These are phyloP conservation scores for Latrodectus elegans DNA, from an alignment of 2,888 invertebrate species.

Conservation along the genomic window DNA sequence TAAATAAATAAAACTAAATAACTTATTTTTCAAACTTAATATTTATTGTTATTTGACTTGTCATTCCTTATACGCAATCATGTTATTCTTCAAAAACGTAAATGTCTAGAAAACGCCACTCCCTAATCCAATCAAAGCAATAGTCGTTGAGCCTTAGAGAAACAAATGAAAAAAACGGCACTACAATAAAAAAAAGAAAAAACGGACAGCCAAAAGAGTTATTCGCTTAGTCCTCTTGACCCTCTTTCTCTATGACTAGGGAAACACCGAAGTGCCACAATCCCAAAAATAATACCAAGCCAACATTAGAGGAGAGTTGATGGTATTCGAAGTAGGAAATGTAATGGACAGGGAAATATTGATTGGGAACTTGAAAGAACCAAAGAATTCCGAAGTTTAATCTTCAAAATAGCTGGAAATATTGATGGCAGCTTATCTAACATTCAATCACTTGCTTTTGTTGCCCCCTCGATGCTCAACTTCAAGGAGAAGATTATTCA, in stretches of 20 bases:
- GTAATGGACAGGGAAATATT: slow-evolving; percentile 62
- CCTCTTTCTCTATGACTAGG: slow-evolving; percentile 26
- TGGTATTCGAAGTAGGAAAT: slow-evolving; percentile 32
- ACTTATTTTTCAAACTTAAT: too few relatives aligned
- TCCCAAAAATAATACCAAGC: slow-evolving; percentile 57
- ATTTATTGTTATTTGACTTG: too few relatives aligned
- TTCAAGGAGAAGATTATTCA: too few relatives aligned
- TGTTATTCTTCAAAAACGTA: too few relatives aligned
- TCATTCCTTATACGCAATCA: too few relatives aligned
- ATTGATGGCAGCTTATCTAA: slow-evolving; percentile 28
- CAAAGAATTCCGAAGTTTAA: slow-evolving; percentile 21
- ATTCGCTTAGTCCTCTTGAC: slow-evolving; percentile 54
- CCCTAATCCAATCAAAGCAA: too few relatives aligned
- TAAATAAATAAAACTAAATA: too few relatives aligned
- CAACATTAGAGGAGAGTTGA: slow-evolving; percentile 45
- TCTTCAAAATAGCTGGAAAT: slow-evolving; percentile 18
- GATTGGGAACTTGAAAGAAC: slow-evolving; percentile 35
- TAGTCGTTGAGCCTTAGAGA: background rate
- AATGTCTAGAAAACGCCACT: too few relatives aligned
- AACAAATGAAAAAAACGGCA: background rate
- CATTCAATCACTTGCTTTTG: slow-evolving; percentile 55
- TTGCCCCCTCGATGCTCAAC: background rate
- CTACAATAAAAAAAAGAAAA: slow-evolving; percentile 5
- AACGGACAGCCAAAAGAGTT: slow-evolving; percentile 31
- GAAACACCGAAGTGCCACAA: slow-evolving; percentile 37